Evolutionary conservation across 1,140 invertebrate genomes (phyloP).

Genomic region (Apis mellifera): Amel_HAv3.1 CM009933.2:7549501-7550000

Average conservation of each 20-base stretch:
- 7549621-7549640: too few species aligned
- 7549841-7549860: constrained; percentile 14
- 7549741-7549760: neutral
- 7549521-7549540: too few species aligned
- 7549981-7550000: neutral
- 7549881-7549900: constrained; percentile 7
- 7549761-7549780: neutral
- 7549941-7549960: constrained; percentile 26
- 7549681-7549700: too few species aligned
- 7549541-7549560: too few species aligned
- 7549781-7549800: constrained; percentile 13
- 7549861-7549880: constrained; percentile 18
- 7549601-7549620: too few species aligned
- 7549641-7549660: too few species aligned
- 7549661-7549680: too few species aligned
- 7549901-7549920: constrained; percentile 26
- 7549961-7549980: neutral
- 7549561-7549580: too few species aligned
- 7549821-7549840: constrained; percentile 37
- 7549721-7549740: neutral
- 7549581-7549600: too few species aligned
- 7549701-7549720: too few species aligned
- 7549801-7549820: neutral
- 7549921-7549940: neutral
- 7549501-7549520: too few species aligned